These are phyloP conservation scores for Eudasyphora cyanicolor DNA, from an alignment of 2,888 invertebrate species.

Conservation along the genomic window DNA sequence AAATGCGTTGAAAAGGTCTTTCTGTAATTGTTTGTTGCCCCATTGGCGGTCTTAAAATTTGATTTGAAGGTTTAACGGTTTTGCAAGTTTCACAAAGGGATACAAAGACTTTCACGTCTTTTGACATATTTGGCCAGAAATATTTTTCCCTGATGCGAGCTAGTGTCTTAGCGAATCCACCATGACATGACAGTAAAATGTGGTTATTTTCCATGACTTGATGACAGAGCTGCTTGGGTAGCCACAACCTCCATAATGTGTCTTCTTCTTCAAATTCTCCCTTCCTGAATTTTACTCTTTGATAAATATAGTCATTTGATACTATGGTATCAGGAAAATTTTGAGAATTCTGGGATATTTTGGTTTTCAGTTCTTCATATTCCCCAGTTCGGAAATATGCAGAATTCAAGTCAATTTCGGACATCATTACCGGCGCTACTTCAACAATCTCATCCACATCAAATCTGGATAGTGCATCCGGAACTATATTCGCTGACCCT, in stretches of 20 bases:
- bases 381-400: not conserved
- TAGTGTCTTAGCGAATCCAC: conserved; percentile 25
- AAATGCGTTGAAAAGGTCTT: not conserved
- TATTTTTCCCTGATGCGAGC: too few species aligned
- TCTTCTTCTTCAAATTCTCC: conserved; percentile 8
- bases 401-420: not conserved
- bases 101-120: not conserved
- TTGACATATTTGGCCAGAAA: conserved; percentile 38
- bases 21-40: not conserved
- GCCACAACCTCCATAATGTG: not conserved
- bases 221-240: not conserved
- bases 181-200: conserved; percentile 9
- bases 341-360: not conserved
- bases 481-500: not conserved
- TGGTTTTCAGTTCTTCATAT: not conserved
- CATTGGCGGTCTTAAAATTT: conserved; percentile 3
- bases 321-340: conserved; percentile 14
- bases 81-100: conserved; percentile 8
- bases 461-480: conserved; percentile 10
- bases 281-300: conserved; percentile 4
- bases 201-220: not conserved
- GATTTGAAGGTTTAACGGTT: conserved; percentile 1
- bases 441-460: conserved; percentile 30
- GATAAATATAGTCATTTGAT: conserved; percentile 9
- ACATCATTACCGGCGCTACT: not conserved